Evolutionary conservation across 2,888 invertebrate species (phyloP).

Genomic region (Entomobrya multifasciata): DNA sequence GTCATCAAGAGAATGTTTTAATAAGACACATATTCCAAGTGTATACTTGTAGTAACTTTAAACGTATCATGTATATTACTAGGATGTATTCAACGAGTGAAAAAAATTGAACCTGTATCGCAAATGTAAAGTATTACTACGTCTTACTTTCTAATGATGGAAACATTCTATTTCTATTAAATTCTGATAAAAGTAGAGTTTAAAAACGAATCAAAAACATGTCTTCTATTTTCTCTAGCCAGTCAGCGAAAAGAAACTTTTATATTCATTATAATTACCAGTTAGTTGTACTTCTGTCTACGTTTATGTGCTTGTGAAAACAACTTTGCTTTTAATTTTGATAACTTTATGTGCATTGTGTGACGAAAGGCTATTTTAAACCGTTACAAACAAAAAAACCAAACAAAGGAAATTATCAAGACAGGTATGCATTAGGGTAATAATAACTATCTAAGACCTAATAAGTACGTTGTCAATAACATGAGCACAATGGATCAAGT

Average conservation of each 20-base stretch:
- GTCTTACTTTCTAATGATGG: constrained; percentile 6
- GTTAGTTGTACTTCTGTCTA: constrained; percentile 28
- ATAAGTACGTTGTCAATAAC: background rate
- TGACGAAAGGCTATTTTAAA: background rate
- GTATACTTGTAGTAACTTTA: constrained; percentile 60
- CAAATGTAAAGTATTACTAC: constrained; percentile 66
- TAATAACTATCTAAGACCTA: background rate
- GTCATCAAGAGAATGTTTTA: background rate
- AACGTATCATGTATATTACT: constrained; percentile 52
- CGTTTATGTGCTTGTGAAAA: background rate
- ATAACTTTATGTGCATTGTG: background rate
- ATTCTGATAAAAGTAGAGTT: constrained; percentile 9
- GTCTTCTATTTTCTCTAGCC: constrained; percentile 56
- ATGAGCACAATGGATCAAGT: constrained; percentile 68
- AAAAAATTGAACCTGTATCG: constrained; percentile 63
- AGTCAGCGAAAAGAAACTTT: constrained; percentile 20
- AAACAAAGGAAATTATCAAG: constrained; percentile 53
- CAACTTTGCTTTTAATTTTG: background rate
- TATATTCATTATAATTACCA: constrained; percentile 27
- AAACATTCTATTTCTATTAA: constrained; percentile 11
- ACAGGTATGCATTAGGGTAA: constrained; percentile 43
- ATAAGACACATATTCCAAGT: constrained; percentile 40
- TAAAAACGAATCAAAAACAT: constrained; percentile 11
- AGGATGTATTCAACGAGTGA: background rate
- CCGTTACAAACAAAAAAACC: background rate